Base-by-base conservation (phyloP, 2,797 vertebrate species). In the Poeciliopsis paucimaculata region DNA sequence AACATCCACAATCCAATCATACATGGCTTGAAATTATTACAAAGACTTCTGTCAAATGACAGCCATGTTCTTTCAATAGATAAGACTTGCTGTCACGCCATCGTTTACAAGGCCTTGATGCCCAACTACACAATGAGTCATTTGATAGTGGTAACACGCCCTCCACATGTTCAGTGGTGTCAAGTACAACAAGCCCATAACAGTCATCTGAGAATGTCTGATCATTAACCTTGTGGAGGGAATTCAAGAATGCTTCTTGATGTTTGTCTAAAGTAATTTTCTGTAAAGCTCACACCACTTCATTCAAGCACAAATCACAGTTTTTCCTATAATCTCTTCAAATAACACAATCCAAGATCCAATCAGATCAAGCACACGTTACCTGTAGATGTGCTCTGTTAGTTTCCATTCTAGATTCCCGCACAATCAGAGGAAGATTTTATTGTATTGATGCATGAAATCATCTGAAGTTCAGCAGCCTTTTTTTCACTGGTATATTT, bases 1-100 rank as follows among this genome's bases (percentile, higher is more conserved):
- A 74, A 86, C 91, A 90, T 94, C 91, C 91, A 91, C 82, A 93
- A 87, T 90, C 93, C 79, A 57, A 87, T 85, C 93, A 92, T 92
- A 90, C 89, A 79, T 45, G 68, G 84, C 82, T 78, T 76, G 80
- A 79, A 89, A 81, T 87, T 55, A 72, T 82, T 80, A 94, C 90
- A 94, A 93, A 95, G 86, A 88, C 85, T 36, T 72, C 87, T 93
- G 84, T 94, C 77, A 89, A 75, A 82, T 77, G 86, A 73, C 77
- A 78, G 74, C 57, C 80, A 73, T 75, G 75, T 68, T 20, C 72
- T 73, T 68, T 62, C 43, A 43, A 36, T 36, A 49, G 18, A n/a
- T 18, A 43, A 45, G 81, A 87, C 55, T 72, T 76, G 62, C 43
- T 71, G 84, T 70, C 81, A 78, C 68, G 12, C 85, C 77, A 20